A percentile compares a stretch with the other conserved stretches of the same genome.
These are phyloP conservation scores for Fabriciana adippe DNA, from an alignment of 2,888 invertebrate genomes.

Conservation along the genomic window DNA sequence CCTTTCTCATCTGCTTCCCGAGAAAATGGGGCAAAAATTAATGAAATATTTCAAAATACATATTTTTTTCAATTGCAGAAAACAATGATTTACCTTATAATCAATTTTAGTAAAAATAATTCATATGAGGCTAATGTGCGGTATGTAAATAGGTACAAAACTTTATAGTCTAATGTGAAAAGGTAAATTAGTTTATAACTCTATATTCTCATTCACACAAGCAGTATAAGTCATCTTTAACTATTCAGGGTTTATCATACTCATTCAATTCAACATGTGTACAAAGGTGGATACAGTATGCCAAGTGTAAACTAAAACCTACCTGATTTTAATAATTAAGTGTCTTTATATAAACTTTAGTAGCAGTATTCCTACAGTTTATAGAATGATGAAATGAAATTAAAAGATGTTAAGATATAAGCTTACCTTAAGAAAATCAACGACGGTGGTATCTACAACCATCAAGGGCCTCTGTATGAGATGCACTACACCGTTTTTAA, in stretches of 20 bases:
- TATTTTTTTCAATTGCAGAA: neutral
- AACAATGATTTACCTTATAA: neutral
- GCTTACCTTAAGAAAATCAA: constrained; percentile 91
- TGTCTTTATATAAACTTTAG: neutral
- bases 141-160: neutral
- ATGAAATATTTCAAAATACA: constrained; percentile 31
- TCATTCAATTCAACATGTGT: constrained; percentile 6
- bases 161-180: neutral
- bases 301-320: constrained; percentile 10
- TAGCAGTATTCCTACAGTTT: neutral
- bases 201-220: constrained; percentile 11
- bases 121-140: neutral
- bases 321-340: constrained; percentile 8
- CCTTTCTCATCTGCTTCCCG: constrained; percentile 80
- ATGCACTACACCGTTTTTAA: constrained; percentile 95
- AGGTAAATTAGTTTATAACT: neutral
- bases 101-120: neutral
- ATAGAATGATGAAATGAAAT: too few species aligned
- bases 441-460: constrained; percentile 94
- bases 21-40: constrained; percentile 74
- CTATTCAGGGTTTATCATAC: constrained; percentile 16
- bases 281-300: neutral
- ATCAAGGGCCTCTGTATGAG: constrained; percentile 95
- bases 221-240: constrained; percentile 3
- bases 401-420: neutral